Base-by-base conservation (phyloP, 1,140 invertebrate genomes). In the Cephus cinctus region DNA sequence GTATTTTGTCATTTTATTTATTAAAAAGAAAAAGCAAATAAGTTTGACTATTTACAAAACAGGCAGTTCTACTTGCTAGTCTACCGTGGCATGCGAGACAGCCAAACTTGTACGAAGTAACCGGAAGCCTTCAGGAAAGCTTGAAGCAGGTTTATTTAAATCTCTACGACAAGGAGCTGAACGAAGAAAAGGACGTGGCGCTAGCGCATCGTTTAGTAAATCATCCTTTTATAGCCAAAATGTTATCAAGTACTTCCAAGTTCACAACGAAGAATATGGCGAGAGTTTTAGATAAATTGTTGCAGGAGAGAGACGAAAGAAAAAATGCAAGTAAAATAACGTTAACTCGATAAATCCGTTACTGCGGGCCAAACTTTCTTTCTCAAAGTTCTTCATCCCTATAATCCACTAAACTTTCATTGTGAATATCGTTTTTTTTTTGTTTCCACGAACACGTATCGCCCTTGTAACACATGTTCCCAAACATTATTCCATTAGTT, bases 141-240 rank as follows among this genome's bases (percentile, higher is more conserved):
- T 35, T 67, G 12, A 15, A 32, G 2, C 8, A 1, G 0, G 34
- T 57, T 11, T 57, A 56, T 25, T 5, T 43, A 1, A 57, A 67
- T 5, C 14, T 67, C 4, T 23, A 14, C 2, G 49, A 58, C 22
- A 21, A 47, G 5, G 42, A 57, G 0, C 20, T 63, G 0, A 56
- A 53, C 11, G 35, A 57, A 1, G 43, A 52, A 0, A 9, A 34
- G n/a, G 23, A 55, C 4, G 5, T 45, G 1, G 57, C 53, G 25
- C 38, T 69, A 21, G 42, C 47, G 11, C 66, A 69, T 34, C 58
- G 61, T 8, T 34, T 67, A 2, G 15, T 69, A 9, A 56, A 59
- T 35, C 63, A 64, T 19, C 9, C 19, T 2, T 64, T 61, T 6
- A 44, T 63, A 2, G 16, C 3, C 2, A 20, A 43, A 15, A 31